These are phyloP conservation scores for Centroberyx gerrardi DNA, from an alignment of 2,797 vertebrate species.

Conservation along the genomic window DNA sequence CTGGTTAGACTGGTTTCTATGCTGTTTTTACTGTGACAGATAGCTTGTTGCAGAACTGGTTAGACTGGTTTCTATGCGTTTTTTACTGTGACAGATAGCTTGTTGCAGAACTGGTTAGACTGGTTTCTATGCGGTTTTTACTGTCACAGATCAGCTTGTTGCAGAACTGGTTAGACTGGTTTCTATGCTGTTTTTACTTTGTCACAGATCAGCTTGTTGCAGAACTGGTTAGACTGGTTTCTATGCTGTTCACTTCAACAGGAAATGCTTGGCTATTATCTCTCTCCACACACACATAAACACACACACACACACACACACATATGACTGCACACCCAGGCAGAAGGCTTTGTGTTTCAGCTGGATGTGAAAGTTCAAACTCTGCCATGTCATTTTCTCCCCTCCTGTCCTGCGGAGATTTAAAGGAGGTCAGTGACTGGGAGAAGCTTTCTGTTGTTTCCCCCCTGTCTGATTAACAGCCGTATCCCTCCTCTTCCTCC, in stretches of 20 bases:
- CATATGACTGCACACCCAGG: conserved; percentile 11
- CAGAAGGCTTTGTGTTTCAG: conserved; percentile 62
- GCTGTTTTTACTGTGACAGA: background rate
- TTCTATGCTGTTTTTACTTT: background rate
- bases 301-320: conserved; percentile 15
- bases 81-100: background rate
- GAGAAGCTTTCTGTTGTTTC: conserved; percentile 55
- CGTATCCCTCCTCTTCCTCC: conserved; percentile 19
- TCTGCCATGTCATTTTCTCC: conserved; percentile 57
- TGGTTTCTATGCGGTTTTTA: background rate
- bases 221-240: conserved; percentile 10
- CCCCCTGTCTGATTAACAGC: conserved; percentile 55
- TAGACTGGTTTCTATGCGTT: conserved; percentile 22
- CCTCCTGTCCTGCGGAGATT: conserved; percentile 57
- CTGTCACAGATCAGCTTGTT: background rate
- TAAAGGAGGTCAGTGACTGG: conserved; percentile 57
- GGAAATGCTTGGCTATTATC: conserved; percentile 69
- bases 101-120: background rate
- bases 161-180: background rate
- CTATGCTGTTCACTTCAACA: conserved; percentile 40
- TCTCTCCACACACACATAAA: conserved; percentile 11
- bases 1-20: background rate
- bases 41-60: background rate
- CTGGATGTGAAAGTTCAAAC: conserved; percentile 69
- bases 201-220: background rate